phyloP scores from a whole-genome alignment of 2,797 vertebrate genomes.

The Molossus alvarezi region DNA sequence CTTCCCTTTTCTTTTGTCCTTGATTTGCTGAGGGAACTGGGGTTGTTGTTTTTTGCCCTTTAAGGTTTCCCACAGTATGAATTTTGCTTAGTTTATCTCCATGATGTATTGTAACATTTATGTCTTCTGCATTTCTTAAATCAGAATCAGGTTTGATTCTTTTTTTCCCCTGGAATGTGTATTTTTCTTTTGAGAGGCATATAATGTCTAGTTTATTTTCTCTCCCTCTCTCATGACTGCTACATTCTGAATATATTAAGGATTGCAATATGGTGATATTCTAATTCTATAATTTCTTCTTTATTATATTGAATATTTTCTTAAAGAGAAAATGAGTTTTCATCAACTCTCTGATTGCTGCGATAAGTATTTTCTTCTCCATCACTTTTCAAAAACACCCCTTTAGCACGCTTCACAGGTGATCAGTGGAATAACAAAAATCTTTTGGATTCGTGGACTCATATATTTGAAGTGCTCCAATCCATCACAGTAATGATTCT shows the following conservation, averaged over 20 bases:
- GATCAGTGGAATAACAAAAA: neutral
- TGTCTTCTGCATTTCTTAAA: slow-evolving; percentile 24
- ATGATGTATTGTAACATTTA: slow-evolving; percentile 6
- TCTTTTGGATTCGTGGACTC: neutral
- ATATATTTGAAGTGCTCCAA: neutral
- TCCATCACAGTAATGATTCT: neutral
- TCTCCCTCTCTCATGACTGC: neutral
- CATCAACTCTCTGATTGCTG: neutral
- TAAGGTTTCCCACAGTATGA: neutral
- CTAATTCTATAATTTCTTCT: slow-evolving; percentile 24
- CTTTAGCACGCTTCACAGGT: neutral
- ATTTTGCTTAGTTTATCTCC: slow-evolving; percentile 20
- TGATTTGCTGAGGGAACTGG: slow-evolving; percentile 16
- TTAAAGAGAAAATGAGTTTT: slow-evolving; percentile 45
- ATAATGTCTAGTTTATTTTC: neutral
- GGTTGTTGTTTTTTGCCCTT: neutral
- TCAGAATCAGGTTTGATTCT: slow-evolving; percentile 1
- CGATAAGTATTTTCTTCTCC: slow-evolving; percentile 39
- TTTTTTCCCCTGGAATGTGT: neutral
- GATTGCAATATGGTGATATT: slow-evolving; percentile 6
- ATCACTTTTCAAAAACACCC: slow-evolving; percentile 43
- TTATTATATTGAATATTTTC: neutral
- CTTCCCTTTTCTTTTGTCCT: neutral
- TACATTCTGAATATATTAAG: neutral
- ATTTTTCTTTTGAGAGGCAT: slow-evolving; percentile 26